Conservation (phyloP, 1,140 invertebrate species). For the Solenopsis invicta region DNA sequence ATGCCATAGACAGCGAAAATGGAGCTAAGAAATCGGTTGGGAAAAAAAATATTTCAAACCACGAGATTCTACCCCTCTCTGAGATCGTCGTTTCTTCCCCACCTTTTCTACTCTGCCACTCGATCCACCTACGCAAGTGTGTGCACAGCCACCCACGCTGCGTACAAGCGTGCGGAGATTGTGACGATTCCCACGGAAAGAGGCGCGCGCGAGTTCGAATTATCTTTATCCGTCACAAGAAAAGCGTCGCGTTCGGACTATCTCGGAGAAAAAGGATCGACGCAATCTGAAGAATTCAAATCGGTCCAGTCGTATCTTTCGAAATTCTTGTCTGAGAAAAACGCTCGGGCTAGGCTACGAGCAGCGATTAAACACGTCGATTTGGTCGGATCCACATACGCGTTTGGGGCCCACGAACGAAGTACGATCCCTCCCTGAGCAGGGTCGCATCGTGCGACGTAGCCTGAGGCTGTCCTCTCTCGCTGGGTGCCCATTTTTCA, state of each 20-base stretch:
- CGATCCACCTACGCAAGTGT: constrained; percentile 71
- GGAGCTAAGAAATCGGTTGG: constrained; percentile 9
- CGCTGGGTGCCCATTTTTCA: constrained; percentile 86
- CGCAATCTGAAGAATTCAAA: not conserved
- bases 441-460: constrained; percentile 82
- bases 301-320: constrained; percentile 19
- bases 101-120: not conserved
- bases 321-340: not conserved
- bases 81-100: constrained; percentile 49
- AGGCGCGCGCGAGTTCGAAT: constrained; percentile 70
- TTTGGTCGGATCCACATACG: constrained; percentile 6
- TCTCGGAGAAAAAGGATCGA: not conserved
- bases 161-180: constrained; percentile 42
- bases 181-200: constrained; percentile 74
- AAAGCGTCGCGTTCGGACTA: constrained; percentile 13
- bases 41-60: constrained; percentile 34
- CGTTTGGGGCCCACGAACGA: constrained; percentile 32
- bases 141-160: constrained; percentile 75
- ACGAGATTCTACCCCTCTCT: constrained; percentile 15
- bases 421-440: constrained; percentile 79
- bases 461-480: constrained; percentile 84
- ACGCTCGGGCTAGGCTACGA: not conserved
- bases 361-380: constrained; percentile 15
- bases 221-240: constrained; percentile 18
- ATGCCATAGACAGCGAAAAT: constrained; percentile 25